Conservation (phyloP, 53 echinoderm and acorn worm genomes). For the Zoroaster sp. region DNA sequence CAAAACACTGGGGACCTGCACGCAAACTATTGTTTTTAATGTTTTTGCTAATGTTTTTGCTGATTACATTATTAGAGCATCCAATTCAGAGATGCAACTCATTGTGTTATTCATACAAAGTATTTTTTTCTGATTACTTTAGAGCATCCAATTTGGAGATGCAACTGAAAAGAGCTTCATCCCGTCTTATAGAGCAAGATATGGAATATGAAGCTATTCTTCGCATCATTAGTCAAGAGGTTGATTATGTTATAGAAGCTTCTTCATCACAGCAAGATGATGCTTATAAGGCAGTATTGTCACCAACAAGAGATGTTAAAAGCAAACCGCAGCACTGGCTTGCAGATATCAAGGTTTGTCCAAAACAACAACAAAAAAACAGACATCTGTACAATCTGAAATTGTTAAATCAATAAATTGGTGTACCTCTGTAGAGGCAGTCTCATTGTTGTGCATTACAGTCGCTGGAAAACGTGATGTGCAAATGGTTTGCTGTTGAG, state of each 20-base stretch:
- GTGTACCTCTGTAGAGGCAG: not conserved
- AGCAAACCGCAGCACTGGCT: conserved; percentile 73
- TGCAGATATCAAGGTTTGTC: conserved; percentile 68
- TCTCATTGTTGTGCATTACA: not conserved
- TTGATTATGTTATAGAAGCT: conserved; percentile 57
- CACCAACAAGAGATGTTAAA: conserved; percentile 62
- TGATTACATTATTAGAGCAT: too few relatives aligned
- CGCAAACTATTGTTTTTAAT: too few relatives aligned
- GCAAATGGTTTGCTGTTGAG: not conserved
- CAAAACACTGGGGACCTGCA: too few relatives aligned
- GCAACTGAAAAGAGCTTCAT: conserved; percentile 42
- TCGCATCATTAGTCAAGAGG: conserved; percentile 48
- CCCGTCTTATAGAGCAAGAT: conserved; percentile 36
- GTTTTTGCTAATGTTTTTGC: too few relatives aligned
- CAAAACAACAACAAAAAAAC: too few relatives aligned
- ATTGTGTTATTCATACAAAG: too few relatives aligned
- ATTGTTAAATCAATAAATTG: not conserved
- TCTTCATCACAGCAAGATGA: conserved; percentile 14
- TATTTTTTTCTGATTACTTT: not conserved
- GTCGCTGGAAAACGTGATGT: not conserved
- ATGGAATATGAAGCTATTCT: conserved; percentile 62
- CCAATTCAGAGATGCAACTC: too few relatives aligned
- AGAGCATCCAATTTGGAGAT: conserved; percentile 65
- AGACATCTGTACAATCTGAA: not conserved
- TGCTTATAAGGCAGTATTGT: conserved; percentile 23